Base-by-base conservation (phyloP, 2,113 vertebrate species). In the Pelecanoides urinatrix region DNA sequence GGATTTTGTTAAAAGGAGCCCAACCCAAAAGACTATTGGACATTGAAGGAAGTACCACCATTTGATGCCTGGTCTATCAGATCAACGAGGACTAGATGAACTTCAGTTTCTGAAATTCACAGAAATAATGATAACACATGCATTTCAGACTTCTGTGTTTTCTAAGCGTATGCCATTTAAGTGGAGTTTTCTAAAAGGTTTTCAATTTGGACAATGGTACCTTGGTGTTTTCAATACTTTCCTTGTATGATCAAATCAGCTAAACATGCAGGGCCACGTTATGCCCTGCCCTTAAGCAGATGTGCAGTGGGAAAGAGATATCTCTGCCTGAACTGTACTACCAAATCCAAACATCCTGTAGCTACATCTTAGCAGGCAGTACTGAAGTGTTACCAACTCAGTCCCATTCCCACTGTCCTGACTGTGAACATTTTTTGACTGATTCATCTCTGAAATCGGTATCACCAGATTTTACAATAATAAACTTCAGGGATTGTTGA, bases 81-180 rank as follows among this genome's bases (percentile, higher is more conserved):
- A 7, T 26, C 29, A 79, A 0, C 11, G 34, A 45, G 19, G 6
- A 78, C 27, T 42, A 45, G 32, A 78, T n/a, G 32, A 85, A 86
- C 50, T 85, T 61, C 49, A 56, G 49, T 56, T 86, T 44, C 73
- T 15, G 13, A 88, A 38, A 16, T 50, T 40, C 45, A 71, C 32
- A 86, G 47, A 58, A 80, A 67, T 38, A 50, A 50, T 3, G 7
- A 16, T 10, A 77, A 61, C 0, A 4, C 10, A 11, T 0, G 1
- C 5, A 30, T 21, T 38, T 74, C 82, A 77, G 36, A 70, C 15
- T 32, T 83, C 63, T 13, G 11, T 20, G 10, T 18, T 77, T 71
- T 58, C 29, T 56, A 44, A 6, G 2, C 4, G 0, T 3, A n/a
- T 13, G 22, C 13, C 61, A 68, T 2, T 4, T 40, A 82, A 72